phyloP scores from a whole-genome alignment of 1,140 invertebrate genomes.

The Nylanderia fulva region DNA sequence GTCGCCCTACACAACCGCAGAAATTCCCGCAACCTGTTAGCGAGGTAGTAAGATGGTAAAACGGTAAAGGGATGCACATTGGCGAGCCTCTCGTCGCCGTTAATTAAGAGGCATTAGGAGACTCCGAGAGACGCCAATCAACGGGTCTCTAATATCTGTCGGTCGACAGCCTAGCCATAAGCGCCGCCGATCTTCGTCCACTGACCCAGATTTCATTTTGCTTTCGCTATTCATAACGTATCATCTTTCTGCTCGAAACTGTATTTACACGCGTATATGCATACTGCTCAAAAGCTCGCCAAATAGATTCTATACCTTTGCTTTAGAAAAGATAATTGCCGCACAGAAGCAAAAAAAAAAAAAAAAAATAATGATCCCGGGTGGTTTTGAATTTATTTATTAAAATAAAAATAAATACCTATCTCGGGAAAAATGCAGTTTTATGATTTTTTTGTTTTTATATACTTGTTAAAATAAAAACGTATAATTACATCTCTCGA shows the following conservation, averaged over 20 bases:
- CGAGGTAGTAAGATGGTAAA: slow-evolving; percentile 62
- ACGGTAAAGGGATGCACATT: slow-evolving; percentile 65
- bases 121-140: slow-evolving; percentile 61
- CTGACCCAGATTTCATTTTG: slow-evolving; percentile 59
- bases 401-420: background rate
- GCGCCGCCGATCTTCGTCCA: slow-evolving; percentile 58
- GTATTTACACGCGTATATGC: background rate
- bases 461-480: background rate
- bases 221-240: slow-evolving; percentile 47
- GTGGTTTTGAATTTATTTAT: background rate
- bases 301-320: background rate
- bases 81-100: slow-evolving; percentile 62
- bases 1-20: slow-evolving; percentile 46
- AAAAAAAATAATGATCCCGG: background rate
- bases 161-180: slow-evolving; percentile 55
- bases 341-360: background rate
- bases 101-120: slow-evolving; percentile 75
- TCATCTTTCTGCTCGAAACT: background rate
- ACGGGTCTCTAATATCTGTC: slow-evolving; percentile 69
- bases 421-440: background rate
- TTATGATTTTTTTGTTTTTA: background rate
- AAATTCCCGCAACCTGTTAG: slow-evolving; percentile 68
- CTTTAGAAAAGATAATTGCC: background rate
- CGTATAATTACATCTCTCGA: background rate
- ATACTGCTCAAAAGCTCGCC: background rate